phyloP scores from a whole-genome alignment of 2,888 invertebrate species.

The Nebria salina region DNA sequence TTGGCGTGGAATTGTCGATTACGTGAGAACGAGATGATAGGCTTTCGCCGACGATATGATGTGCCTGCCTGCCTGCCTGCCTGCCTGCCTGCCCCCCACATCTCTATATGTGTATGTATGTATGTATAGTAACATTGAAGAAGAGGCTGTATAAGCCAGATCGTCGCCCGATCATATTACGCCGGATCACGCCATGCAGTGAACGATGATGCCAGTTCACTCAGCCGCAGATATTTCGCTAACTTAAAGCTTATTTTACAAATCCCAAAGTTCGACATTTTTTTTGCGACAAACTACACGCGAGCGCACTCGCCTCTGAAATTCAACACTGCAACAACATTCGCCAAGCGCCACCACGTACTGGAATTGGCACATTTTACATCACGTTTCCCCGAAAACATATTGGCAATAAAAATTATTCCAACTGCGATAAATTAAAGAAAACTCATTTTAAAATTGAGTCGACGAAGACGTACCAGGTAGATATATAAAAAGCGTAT shows the following conservation, averaged over 20 bases:
- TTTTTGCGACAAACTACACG: neutral
- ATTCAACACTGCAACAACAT: neutral
- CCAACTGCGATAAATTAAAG: too few relatives aligned
- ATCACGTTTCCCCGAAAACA: too few relatives aligned
- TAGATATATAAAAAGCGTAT: too few relatives aligned
- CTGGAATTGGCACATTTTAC: too few relatives aligned
- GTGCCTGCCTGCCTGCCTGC: neutral
- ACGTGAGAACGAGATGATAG: neutral
- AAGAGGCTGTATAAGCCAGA: neutral
- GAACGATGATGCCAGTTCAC: conserved; percentile 17
- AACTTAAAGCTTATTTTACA: conserved; percentile 45
- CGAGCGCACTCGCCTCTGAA: neutral
- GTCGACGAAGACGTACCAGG: too few relatives aligned
- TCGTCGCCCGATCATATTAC: conserved; percentile 11
- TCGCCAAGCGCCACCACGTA: neutral
- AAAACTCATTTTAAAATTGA: neutral
- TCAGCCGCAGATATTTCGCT: conserved; percentile 36
- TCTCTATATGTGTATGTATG: neutral
- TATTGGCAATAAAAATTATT: too few relatives aligned
- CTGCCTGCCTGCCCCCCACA: neutral
- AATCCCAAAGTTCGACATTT: conserved; percentile 40
- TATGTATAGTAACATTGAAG: neutral
- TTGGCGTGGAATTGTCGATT: neutral
- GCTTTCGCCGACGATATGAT: neutral
- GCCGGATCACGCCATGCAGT: conserved; percentile 8